Evolutionary conservation across 2,113 vertebrate genomes (phyloP), one percentile per base, ranked within the genome.

Genomic region (Antidorcas marsupialis): DNA sequence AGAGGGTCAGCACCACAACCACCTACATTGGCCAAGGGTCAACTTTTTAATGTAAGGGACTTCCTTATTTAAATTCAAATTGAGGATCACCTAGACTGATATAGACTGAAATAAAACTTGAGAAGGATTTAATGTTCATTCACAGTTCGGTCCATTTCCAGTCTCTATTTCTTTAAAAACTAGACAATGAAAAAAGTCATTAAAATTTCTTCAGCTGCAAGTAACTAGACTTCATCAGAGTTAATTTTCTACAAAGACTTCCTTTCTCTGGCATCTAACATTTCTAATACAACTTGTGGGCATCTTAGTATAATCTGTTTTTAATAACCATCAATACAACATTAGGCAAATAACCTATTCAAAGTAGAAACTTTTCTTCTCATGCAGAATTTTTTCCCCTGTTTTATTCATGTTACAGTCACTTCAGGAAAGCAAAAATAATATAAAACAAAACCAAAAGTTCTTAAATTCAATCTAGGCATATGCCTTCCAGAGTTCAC

Each of bases 161-260:
- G 11, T 57, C 2, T 94, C 16, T n/a, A 1, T 57, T 74, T 7
- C 17, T 59, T 45, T 94, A 93, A 91, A 84, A 88, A 50, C 52
- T 59, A 50, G 14, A 50, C 23, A 83, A 36, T 30, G 33, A 86
- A 8, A 55, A 67, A 76, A 50, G 1, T n/a, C 3, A 28, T 81
- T 89, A 57, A 79, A 43, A 79, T 84, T 86, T 96, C 19, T 55
- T 53, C 10, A 74, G 3, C 30, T 57, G 23, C 4, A 50, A 4
- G 39, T 12, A 30, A 85, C 14, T 74, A 53, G 59, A 82, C 27
- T 93, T 84, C 3, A 4, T 89, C 83, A 92, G 15, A 89, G 64
- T 92, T 84, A 82, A n/a, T 82, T 98, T 97, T 97, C n/a, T 25
- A 89, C 7, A 97, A 91, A 95, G 7, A 76, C 5, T 67, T 60